Conservation (phyloP, 2,888 invertebrate species). For the Heliconius charithonia region DNA sequence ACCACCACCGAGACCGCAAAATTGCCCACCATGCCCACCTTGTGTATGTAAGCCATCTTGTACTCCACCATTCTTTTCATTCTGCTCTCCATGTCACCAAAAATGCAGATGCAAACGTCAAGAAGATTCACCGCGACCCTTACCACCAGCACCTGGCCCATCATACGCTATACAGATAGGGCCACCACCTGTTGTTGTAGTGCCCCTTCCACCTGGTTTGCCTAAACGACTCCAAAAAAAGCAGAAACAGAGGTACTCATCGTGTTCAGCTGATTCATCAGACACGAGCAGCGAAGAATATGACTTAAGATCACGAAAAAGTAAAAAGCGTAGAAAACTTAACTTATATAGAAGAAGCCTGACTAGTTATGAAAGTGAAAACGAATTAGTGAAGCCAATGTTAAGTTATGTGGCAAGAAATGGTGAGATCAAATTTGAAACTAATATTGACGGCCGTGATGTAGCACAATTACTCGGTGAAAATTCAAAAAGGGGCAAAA, state of each 20-base stretch:
- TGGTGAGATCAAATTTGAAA: conserved; percentile 60
- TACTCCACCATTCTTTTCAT: conserved; percentile 72
- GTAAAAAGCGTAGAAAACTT: conserved; percentile 40
- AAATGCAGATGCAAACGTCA: conserved; percentile 55
- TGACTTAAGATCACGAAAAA: conserved; percentile 32
- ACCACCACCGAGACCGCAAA: conserved; percentile 48
- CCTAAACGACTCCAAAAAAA: conserved; percentile 34
- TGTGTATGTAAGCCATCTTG: conserved; percentile 68
- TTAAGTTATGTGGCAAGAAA: conserved; percentile 53
- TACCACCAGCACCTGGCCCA: conserved; percentile 28
- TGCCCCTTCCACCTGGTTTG: conserved; percentile 47
- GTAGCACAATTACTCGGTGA: conserved; percentile 49
- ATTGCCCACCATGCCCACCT: conserved; percentile 71
- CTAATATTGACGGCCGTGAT: conserved; percentile 59
- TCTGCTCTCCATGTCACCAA: conserved; percentile 70
- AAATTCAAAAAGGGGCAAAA: conserved; percentile 36
- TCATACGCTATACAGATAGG: conserved; percentile 34
- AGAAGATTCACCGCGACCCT: conserved; percentile 36
- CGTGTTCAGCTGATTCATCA: conserved; percentile 43
- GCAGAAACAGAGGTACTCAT: conserved; percentile 37
- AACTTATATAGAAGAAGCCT: conserved; percentile 40
- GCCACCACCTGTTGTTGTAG: conserved; percentile 48
- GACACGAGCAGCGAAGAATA: conserved; percentile 45
- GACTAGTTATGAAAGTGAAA: conserved; percentile 45
- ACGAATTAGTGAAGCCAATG: conserved; percentile 51